phyloP scores from a whole-genome alignment of 2,888 invertebrate species.

The Biston betularia region DNA sequence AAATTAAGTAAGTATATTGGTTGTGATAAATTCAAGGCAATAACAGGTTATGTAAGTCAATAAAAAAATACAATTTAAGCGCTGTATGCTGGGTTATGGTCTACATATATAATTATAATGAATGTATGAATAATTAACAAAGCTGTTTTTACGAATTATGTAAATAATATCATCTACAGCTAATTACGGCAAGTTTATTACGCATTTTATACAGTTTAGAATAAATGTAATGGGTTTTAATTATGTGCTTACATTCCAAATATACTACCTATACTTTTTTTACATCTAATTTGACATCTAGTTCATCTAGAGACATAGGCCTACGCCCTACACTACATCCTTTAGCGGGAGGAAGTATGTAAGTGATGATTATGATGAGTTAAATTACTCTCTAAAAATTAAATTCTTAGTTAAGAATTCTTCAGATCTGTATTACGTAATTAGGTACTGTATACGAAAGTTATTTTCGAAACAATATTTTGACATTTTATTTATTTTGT shows the following conservation, averaged over 20 bases:
- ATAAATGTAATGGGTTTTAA: background rate
- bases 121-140: background rate
- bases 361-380: no score
- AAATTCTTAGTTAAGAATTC: no score
- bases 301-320: no score
- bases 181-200: background rate
- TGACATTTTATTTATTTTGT: no score
- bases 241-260: constrained; percentile 3
- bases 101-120: background rate
- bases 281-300: no score
- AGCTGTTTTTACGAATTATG: background rate
- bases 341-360: no score
- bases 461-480: no score
- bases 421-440: no score
- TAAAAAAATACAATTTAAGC: constrained; percentile 1
- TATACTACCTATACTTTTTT: background rate
- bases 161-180: background rate
- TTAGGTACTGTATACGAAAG: no score
- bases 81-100: background rate
- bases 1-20: constrained; percentile 14
- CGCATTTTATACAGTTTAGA: background rate
- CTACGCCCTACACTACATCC: no score
- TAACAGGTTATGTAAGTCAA: constrained; percentile 12
- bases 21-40: constrained; percentile 44
- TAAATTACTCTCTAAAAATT: no score